Conservation (phyloP, 2,113 vertebrate species). For the Tyrannus savana region DNA sequence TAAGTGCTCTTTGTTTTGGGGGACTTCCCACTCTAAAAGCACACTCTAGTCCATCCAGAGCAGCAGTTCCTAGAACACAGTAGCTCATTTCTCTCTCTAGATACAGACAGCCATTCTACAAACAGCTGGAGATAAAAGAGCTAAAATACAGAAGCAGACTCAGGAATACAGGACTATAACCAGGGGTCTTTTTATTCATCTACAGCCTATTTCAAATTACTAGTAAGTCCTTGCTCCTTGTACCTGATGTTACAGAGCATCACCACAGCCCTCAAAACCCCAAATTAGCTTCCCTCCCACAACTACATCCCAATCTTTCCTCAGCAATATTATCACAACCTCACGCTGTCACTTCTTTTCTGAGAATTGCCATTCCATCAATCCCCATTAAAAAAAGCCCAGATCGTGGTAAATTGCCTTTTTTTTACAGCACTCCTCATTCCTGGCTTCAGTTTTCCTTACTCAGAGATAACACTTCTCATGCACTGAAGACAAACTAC, state of each 20-base stretch:
- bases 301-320: background rate
- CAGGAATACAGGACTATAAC: background rate
- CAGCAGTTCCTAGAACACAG: conserved; percentile 20
- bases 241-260: background rate
- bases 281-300: background rate
- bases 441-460: background rate
- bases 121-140: background rate
- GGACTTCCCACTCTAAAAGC: background rate
- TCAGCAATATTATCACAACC: background rate
- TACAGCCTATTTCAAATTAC: background rate
- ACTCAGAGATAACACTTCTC: background rate
- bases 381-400: background rate
- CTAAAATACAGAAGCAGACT: background rate
- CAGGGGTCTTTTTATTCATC: background rate
- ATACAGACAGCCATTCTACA: background rate
- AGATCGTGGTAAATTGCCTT: background rate
- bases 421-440: background rate
- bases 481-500: background rate
- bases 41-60: background rate
- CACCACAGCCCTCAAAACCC: background rate
- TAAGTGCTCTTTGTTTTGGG: conserved; percentile 46
- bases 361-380: background rate
- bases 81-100: conserved; percentile 19
- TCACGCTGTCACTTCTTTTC: background rate
- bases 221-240: background rate